These are phyloP conservation scores for Diplodus sargus DNA, from an alignment of 2,797 vertebrate genomes.

Conservation along the genomic window DNA sequence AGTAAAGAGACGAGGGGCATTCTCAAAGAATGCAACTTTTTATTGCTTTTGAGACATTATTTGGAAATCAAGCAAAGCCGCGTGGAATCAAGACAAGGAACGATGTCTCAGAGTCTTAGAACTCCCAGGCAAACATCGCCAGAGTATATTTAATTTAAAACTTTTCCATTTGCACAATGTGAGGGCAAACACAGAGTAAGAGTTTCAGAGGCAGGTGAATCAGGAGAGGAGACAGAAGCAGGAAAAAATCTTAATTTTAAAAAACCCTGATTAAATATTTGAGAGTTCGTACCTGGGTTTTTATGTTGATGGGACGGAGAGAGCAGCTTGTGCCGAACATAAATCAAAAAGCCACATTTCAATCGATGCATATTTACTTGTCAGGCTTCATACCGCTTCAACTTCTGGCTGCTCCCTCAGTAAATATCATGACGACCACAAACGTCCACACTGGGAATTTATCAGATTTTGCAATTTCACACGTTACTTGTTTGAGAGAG, in stretches of 20 bases:
- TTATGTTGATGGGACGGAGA: not conserved
- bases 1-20: not conserved
- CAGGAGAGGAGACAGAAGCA: conserved; percentile 1
- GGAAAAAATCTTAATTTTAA: not conserved
- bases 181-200: conserved; percentile 23
- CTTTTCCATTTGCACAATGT: conserved; percentile 36
- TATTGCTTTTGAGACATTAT: conserved; percentile 21
- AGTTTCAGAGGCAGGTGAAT: conserved; percentile 17
- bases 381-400: not conserved
- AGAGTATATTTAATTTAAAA: conserved; percentile 39
- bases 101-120: conserved; percentile 11
- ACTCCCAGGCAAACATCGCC: not conserved
- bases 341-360: conserved; percentile 22
- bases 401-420: conserved; percentile 1
- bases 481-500: not conserved
- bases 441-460: conserved; percentile 21
- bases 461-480: conserved; percentile 42
- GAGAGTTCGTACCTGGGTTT: not conserved
- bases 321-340: not conserved
- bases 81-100: conserved; percentile 1
- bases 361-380: conserved; percentile 36
- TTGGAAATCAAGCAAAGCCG: conserved; percentile 13
- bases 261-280: not conserved
- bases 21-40: not conserved
- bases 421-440: not conserved